These are phyloP conservation scores for Eulemur macaco DNA, from an alignment of 2,113 vertebrate genomes.

Conservation along the genomic window DNA sequence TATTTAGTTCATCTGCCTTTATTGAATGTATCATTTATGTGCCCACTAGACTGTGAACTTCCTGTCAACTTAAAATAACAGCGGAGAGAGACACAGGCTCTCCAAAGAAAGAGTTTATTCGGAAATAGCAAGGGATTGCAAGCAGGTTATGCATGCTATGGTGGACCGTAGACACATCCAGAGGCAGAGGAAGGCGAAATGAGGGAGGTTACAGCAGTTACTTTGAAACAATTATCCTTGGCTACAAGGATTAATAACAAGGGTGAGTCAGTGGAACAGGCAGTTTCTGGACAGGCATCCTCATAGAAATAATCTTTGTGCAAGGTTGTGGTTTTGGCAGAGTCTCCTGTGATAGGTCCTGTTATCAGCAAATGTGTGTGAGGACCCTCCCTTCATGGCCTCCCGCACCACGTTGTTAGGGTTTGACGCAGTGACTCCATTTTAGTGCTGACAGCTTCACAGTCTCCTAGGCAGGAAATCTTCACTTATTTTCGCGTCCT, in stretches of 20 bases:
- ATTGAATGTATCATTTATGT: too few relatives aligned
- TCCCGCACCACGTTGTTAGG: not conserved
- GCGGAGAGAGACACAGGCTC: not conserved
- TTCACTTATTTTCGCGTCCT: not conserved
- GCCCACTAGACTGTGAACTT: not conserved
- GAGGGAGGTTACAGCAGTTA: not conserved
- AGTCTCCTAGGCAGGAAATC: not conserved
- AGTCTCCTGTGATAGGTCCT: not conserved
- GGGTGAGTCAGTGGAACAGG: not conserved
- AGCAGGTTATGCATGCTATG: rapidly evolving
- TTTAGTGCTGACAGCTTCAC: not conserved
- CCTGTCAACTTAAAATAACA: not conserved
- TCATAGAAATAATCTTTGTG: not conserved
- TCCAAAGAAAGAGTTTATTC: not conserved
- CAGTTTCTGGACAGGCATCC: not conserved
- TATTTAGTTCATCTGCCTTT: not conserved
- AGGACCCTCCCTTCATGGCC: not conserved
- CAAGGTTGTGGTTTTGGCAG: not conserved
- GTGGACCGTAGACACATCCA: not conserved
- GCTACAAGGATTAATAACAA: not conserved
- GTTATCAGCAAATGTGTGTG: not conserved
- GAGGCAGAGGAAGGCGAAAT: not conserved
- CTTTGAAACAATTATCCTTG: not conserved
- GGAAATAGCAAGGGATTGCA: not conserved
- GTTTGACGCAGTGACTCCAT: not conserved